phyloP scores from a whole-genome alignment of 2,113 vertebrate genomes.

The Nothocercus julius region DNA sequence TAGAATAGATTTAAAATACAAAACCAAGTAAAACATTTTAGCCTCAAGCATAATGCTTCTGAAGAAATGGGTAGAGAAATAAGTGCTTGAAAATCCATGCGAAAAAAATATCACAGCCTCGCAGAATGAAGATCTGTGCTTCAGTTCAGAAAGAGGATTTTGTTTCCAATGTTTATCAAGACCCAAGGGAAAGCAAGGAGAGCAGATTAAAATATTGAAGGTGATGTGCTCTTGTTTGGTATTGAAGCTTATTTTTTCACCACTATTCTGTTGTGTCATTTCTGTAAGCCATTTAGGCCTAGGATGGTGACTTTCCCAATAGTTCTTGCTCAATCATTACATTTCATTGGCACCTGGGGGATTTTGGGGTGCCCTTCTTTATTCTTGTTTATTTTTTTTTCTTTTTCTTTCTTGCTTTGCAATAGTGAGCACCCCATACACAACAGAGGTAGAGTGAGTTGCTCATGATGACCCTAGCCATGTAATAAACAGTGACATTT shows the following conservation, averaged over 20 bases:
- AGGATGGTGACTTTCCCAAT: neutral
- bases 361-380: neutral
- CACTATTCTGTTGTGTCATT: neutral
- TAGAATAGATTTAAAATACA: neutral
- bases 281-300: neutral
- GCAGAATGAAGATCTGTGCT: neutral
- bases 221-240: neutral
- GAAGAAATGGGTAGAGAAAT: neutral
- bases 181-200: neutral
- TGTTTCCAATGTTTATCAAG: neutral
- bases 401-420: neutral
- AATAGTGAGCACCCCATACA: neutral
- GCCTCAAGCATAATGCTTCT: neutral
- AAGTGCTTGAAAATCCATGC: neutral
- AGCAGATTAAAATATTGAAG: neutral
- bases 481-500: neutral
- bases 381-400: neutral
- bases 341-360: neutral
- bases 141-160: neutral
- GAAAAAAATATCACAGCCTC: neutral
- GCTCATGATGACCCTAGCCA: neutral
- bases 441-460: fast-evolving
- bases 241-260: neutral
- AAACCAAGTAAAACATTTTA: neutral
- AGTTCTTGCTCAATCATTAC: neutral